Evolutionary conservation across 2,888 invertebrate species (phyloP), one percentile per base, ranked within the genome.

Genomic region (Copidosoma aretas): DNA sequence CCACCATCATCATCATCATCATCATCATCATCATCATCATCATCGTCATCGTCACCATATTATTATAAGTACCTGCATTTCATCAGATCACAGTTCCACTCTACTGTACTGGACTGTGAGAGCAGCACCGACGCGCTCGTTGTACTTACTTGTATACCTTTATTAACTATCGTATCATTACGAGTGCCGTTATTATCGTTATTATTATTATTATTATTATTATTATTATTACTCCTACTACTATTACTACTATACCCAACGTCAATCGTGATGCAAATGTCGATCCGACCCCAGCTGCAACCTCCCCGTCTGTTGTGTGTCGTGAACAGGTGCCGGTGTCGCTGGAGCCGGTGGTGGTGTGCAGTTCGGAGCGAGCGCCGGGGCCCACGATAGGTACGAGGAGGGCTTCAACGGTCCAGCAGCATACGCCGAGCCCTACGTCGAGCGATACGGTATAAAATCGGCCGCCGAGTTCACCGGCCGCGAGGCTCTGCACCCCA

Each of bases 361-460:
- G 2, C 67, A 67, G 19, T 66, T 66, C 46, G 68, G 67, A 15
- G 66, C 63, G 4, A 63, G 66, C 0, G 65, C 64, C 15, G 70
- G 67, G 1, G 68, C 65, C 21, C 82, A 82, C 74, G 83, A 83
- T 75, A 81, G 83, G 74, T 83, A 83, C 74, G 83, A 83, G 68
- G 83, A 83, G 65, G 78, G 80, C 59, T 83, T 83, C 75, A 83
- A 82, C 71, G 83, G 83, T 5, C 83, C 83, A 22, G 79, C 82
- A 24, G 80, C 82, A 21, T 83, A 83, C 64, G 80, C 82, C 57
- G 83, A 83, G 67, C 82, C 83, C 1, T 83, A 83, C 73, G 83
- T 82, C 15, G 83, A 83, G 68, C 80, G 83, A 73, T 83, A 83
- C 69, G 82, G 82, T 10, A 76, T 83, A 41, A 83, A 83, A 75